These are phyloP conservation scores for Rhopalosiphum maidis DNA, from an alignment of 1,140 invertebrate genomes.

Conservation along the genomic window DNA sequence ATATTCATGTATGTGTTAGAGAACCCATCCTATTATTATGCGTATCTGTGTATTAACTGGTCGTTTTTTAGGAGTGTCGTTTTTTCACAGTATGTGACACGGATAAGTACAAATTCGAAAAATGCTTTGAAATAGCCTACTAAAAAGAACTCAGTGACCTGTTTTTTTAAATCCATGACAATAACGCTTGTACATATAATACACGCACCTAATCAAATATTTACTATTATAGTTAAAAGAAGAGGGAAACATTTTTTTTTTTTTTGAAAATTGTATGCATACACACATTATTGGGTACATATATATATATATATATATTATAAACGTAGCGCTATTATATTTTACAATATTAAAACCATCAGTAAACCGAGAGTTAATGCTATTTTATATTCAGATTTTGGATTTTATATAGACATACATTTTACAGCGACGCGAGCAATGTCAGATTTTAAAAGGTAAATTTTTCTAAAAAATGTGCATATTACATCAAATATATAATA, in stretches of 20 bases:
- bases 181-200: background rate
- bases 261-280: background rate
- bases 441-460: too few relatives aligned
- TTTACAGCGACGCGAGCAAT: background rate
- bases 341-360: background rate
- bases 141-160: background rate
- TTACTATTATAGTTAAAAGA: background rate
- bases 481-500: too few relatives aligned
- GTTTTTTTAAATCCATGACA: background rate
- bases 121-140: background rate
- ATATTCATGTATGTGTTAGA: background rate
- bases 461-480: background rate
- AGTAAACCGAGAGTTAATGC: background rate
- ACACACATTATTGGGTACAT: background rate
- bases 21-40: background rate
- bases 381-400: too few relatives aligned
- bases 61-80: constrained; percentile 1
- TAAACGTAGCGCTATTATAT: background rate
- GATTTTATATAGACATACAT: too few relatives aligned
- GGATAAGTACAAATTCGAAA: background rate
- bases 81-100: background rate
- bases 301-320: too few relatives aligned
- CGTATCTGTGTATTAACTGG: background rate
- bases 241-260: background rate
- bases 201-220: background rate